phyloP scores from a whole-genome alignment of 2,113 vertebrate genomes.

The Trematomus loennbergii region DNA sequence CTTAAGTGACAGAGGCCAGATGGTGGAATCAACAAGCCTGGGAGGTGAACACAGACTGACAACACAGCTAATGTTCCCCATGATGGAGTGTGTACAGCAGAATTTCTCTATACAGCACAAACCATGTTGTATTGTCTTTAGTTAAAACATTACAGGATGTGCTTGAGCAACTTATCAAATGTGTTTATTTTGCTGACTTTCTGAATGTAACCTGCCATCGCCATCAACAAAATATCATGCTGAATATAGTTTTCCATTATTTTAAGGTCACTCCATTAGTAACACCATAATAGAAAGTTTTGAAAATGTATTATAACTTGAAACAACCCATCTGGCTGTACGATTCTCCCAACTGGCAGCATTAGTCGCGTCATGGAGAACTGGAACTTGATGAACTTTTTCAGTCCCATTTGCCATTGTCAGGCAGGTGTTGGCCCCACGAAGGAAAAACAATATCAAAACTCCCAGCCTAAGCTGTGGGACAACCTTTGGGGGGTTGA shows the following conservation, averaged over 20 bases:
- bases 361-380: slow-evolving; percentile 7
- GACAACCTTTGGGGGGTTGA: slow-evolving; percentile 71
- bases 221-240: not conserved
- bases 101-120: not conserved
- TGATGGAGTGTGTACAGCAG: slow-evolving; percentile 33
- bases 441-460: slow-evolving; percentile 59
- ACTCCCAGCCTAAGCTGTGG: slow-evolving; percentile 43
- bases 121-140: not conserved
- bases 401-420: slow-evolving; percentile 25
- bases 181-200: not conserved
- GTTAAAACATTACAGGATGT: not conserved
- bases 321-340: slow-evolving; percentile 1
- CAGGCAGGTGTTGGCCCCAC: slow-evolving; percentile 64
- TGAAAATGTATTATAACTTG: not conserved
- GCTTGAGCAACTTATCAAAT: not conserved
- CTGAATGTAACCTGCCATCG: not conserved
- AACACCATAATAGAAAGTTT: not conserved
- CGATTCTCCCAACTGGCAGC: slow-evolving; percentile 37
- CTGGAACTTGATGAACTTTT: slow-evolving; percentile 40
- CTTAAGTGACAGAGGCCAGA: slow-evolving; percentile 56
- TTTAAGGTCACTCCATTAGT: not conserved
- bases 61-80: slow-evolving; percentile 37
- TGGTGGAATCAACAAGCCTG: slow-evolving; percentile 49
- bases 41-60: slow-evolving; percentile 47
- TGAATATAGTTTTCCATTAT: not conserved